These are phyloP conservation scores for Microtus oregoni DNA, from an alignment of 2,113 vertebrate species.

Conservation along the genomic window DNA sequence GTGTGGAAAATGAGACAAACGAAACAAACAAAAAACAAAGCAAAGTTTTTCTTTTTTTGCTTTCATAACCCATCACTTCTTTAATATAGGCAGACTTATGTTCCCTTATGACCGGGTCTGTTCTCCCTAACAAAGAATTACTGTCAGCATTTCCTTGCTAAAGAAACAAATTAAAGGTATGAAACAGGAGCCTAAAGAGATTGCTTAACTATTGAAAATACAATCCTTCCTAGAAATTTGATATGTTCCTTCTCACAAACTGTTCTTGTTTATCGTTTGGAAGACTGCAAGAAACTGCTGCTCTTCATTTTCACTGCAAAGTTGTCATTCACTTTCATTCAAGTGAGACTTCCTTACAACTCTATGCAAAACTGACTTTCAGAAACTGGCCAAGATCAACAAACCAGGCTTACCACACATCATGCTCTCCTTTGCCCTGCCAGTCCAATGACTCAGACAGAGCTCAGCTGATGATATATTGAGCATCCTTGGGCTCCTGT, in stretches of 20 bases:
- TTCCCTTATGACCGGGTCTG: constrained; percentile 9
- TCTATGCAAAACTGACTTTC: constrained; percentile 3
- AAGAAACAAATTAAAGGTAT: constrained; percentile 38
- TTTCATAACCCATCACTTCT: neutral
- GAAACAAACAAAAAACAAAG: neutral
- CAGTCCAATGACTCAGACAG: neutral
- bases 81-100: neutral
- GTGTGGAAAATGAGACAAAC: neutral
- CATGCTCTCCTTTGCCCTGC: neutral
- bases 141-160: neutral
- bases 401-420: constrained; percentile 4
- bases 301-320: constrained; percentile 42
- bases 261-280: constrained; percentile 53
- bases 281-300: constrained; percentile 37
- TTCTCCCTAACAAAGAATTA: constrained; percentile 42
- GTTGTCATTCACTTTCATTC: constrained; percentile 38
- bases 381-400: neutral
- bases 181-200: constrained; percentile 28
- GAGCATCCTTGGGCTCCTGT: neutral
- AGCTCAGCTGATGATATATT: neutral
- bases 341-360: neutral
- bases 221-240: constrained; percentile 22
- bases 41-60: neutral
- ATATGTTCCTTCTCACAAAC: neutral
- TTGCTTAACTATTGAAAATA: constrained; percentile 59